Conservation (phyloP, 2,888 invertebrate genomes). For the Protonemura montana region DNA sequence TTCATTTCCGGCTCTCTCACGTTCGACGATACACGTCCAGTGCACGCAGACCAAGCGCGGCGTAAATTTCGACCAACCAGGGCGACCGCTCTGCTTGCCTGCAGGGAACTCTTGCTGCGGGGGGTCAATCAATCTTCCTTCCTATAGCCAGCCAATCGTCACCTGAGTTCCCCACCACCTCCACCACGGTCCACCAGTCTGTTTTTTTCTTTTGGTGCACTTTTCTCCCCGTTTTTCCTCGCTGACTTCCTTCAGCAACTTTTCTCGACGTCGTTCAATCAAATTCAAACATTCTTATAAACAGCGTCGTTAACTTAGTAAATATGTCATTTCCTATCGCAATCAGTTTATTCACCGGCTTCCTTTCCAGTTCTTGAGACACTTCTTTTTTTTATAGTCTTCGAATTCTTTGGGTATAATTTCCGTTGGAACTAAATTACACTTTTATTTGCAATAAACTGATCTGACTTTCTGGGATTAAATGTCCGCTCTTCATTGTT, state of each 20-base stretch:
- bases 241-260: background rate
- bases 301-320: conserved; percentile 35
- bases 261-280: conserved; percentile 24
- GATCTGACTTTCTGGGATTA: background rate
- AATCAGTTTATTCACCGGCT: conserved; percentile 19
- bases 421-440: conserved; percentile 9
- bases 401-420: conserved; percentile 22
- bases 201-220: background rate
- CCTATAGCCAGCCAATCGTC: background rate
- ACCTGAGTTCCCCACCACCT: no score
- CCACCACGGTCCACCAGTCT: background rate
- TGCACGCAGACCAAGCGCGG: background rate
- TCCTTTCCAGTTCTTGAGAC: background rate
- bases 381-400: background rate
- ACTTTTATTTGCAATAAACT: conserved; percentile 7
- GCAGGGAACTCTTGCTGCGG: background rate
- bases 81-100: background rate
- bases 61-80: background rate
- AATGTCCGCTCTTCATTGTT: background rate
- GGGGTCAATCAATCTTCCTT: conserved; percentile 7
- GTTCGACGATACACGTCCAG: background rate
- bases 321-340: conserved; percentile 39
- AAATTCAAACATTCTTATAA: conserved; percentile 22
- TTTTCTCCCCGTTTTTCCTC: background rate
- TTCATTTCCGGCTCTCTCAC: background rate